Base-by-base conservation (phyloP, 2,888 invertebrate genomes). In the Strigamia maritima region DNA sequence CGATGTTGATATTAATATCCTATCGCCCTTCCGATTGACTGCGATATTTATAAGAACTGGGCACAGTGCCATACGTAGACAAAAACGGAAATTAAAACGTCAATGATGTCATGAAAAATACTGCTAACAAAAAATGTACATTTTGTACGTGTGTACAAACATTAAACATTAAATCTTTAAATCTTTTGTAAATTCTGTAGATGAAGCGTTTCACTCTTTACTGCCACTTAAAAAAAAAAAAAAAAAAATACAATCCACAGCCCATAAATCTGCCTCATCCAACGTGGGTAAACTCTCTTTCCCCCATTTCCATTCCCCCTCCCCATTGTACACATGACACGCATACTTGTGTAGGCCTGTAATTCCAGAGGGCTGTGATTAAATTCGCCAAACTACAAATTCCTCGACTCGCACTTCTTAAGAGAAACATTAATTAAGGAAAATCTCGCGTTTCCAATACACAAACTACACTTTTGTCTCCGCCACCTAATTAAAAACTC, bases 331-430 rank as follows among this genome's bases (percentile, higher is more conserved):
- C 70, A 70, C 70, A 70, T 28, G 70, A 70, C 70, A 70, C 70
- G 70, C 70, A 70, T 70, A 70, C 70, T 70, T 70, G 70, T 70
- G 70, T 70, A 70, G 70, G 70, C 70, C 70, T 70, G 70, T 70
- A 70, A 70, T 70, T 70, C 70, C 70, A 70, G 70, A 70, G 70
- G 70, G 70, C 70, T 70, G 70, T 70, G 70, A 70, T 70, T 70
- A 70, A 70, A 70, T 70, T 70, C 70, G 28, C 70, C 70, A 70
- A 70, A 70, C 70, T 70, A 70, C 70, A 70, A 24, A 70, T 70
- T 70, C 70, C 70, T 70, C 70, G 70, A 54, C 70, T 70, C 70
- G 70, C 70, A 70, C 70, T 70, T 28, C 28, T 70, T 70, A 26
- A 70, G 70, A 70, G 70, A 70, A 70, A 26, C 70, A 70, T 70